Percentiles rank a stretch among this genome's conserved stretches.
phyloP scores from a whole-genome alignment of 2,888 invertebrate genomes.

The Trachelus iudaicus region DNA sequence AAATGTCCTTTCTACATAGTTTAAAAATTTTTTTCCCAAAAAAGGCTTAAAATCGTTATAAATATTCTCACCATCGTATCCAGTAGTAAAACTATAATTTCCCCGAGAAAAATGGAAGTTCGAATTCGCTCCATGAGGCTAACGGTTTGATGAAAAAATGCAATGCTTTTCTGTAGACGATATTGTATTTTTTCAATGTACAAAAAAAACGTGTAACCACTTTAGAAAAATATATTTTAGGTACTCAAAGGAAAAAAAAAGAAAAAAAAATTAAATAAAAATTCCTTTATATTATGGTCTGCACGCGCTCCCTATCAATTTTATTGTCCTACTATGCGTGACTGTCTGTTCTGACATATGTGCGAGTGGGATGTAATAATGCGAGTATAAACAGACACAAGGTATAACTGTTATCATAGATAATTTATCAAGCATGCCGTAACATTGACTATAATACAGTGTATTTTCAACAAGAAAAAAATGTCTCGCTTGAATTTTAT shows the following conservation, averaged over 20 bases:
- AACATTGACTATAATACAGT: not conserved
- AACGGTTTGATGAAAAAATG: conserved; percentile 10
- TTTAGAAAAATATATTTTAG: conserved; percentile 42
- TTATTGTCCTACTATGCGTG: not conserved
- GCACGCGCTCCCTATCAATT: not conserved
- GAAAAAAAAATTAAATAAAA: not conserved
- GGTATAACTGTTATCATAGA: not conserved
- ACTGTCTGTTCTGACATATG: not conserved
- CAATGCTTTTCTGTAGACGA: conserved; percentile 28
- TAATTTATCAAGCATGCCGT: not conserved
- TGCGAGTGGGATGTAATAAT: not conserved
- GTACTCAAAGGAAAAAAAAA: conserved; percentile 27
- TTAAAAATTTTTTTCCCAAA: no score
- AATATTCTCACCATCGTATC: not conserved
- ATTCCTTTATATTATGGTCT: not conserved
- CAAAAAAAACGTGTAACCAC: not conserved
- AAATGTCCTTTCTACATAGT: no score
- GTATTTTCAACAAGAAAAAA: not conserved
- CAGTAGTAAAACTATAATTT: not conserved
- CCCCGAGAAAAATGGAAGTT: not conserved
- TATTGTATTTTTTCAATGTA: conserved; percentile 14
- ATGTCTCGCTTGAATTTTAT: not conserved
- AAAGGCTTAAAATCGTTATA: not conserved
- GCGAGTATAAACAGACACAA: not conserved
- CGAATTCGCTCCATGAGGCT: not conserved